These are phyloP conservation scores for Cyanocitta stelleri DNA, from an alignment of 2,113 vertebrate species.

Conservation along the genomic window DNA sequence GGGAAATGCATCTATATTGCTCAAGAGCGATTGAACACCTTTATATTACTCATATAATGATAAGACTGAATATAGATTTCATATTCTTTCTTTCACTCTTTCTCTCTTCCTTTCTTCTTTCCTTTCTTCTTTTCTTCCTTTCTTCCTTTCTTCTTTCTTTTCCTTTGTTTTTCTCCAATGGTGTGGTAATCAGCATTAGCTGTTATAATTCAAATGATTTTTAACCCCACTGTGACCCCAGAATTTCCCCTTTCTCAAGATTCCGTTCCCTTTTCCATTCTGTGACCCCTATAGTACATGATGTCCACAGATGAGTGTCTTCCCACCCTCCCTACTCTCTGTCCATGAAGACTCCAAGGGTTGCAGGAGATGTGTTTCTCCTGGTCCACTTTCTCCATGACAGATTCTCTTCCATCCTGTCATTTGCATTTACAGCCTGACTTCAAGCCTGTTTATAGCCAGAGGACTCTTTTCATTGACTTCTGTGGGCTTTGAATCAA, in stretches of 20 bases:
- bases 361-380: background rate
- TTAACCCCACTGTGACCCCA: background rate
- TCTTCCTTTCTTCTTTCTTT: background rate
- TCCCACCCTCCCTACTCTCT: background rate
- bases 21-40: background rate
- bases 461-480: conserved; percentile 33
- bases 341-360: background rate
- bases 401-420: conserved; percentile 35
- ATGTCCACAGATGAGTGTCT: background rate
- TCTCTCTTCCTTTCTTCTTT: background rate
- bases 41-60: background rate
- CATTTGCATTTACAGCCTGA: conserved; percentile 12
- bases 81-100: background rate
- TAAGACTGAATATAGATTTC: background rate
- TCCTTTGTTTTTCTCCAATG: background rate
- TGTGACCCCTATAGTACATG: background rate
- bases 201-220: background rate
- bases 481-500: conserved; percentile 48
- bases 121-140: accelerated
- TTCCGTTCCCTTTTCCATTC: background rate
- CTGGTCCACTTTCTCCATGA: background rate
- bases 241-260: background rate
- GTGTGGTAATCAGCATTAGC: background rate
- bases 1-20: background rate
- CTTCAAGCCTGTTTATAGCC: background rate